Base-by-base conservation (phyloP, 1,140 invertebrate species). In the Thaumatotibia leucotreta region DNA sequence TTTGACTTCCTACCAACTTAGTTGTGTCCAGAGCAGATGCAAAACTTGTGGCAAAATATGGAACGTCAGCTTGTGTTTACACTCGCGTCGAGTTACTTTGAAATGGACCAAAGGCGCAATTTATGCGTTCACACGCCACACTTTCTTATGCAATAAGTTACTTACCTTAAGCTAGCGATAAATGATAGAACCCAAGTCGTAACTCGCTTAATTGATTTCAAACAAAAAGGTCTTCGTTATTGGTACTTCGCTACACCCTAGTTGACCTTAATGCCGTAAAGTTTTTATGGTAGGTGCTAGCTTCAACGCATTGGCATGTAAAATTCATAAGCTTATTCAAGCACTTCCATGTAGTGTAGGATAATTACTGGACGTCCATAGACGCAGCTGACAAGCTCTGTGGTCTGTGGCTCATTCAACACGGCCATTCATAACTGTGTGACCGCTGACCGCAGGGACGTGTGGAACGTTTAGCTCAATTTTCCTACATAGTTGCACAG, bases 371-470 rank as follows among this genome's bases (percentile, higher is more conserved):
- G 11, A 39, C 61, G 61, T 20, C 31, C 24, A 39, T 20, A 63
- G 20, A 14, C 35, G 65, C 65, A 67, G 65, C 45, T 65, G 63
- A 65, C 63, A 61, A 61, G 58, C 66, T 39, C 35, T 80, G 81
- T 70, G 79, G 81, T 81, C 14, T 78, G 80, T 79, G 50, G 69
- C 33, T 66, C 70, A 83, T 82, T 80, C 72, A 81, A 68, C 66
- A 69, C 54, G n/a, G 49, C 27, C 73, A 82, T 83, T 84, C 79
- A 83, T 73, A 77, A 74, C 70, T 69, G 73, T 39, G 61, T 35
- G 33, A 31, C 50, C 23, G 17, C 52, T n/a, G n/a, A 61, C 10
- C 63, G 32, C 65, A 66, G 65, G n/a, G n/a, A 72, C 67, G 68
- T 69, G 69, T 72, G 72, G 72, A 75, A 66, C 72, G 69, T 76